Evolutionary conservation across 30 jellyfish, hydroid and myxozoan genomes (phyloP).

Genomic region (Turritopsis dohrnii): DNA sequence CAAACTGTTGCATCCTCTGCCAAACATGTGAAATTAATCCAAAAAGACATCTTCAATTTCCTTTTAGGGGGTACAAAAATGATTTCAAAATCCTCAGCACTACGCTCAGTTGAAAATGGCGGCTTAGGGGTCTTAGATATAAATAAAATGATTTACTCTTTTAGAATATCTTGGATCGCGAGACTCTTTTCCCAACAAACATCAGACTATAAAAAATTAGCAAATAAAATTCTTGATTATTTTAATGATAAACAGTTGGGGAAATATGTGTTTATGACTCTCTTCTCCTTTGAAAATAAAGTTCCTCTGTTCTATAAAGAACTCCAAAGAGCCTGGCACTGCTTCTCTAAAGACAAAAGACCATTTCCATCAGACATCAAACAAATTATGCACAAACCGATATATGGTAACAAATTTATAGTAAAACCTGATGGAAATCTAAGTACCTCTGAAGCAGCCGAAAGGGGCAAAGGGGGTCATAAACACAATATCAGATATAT

Average conservation of each 20-base stretch:
- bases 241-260: too few species aligned
- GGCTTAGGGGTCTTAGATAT: neutral
- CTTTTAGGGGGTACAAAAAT: neutral
- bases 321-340: too few species aligned
- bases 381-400: neutral
- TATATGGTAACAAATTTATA: neutral
- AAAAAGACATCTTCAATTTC: neutral
- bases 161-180: too few species aligned
- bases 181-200: too few species aligned
- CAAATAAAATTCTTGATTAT: too few species aligned
- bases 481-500: neutral
- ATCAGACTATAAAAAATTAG: neutral
- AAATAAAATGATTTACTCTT: too few species aligned
- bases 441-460: neutral
- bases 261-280: too few species aligned
- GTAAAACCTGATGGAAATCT: neutral
- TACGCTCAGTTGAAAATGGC: neutral
- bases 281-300: too few species aligned
- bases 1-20: neutral
- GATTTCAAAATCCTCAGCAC: neutral
- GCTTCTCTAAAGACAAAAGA: too few species aligned
- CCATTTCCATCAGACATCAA: neutral
- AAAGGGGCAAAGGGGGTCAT: neutral
- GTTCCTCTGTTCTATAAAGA: too few species aligned
- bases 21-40: neutral